Conservation (phyloP, 2,113 vertebrate genomes). For the Engystomops pustulosus region DNA sequence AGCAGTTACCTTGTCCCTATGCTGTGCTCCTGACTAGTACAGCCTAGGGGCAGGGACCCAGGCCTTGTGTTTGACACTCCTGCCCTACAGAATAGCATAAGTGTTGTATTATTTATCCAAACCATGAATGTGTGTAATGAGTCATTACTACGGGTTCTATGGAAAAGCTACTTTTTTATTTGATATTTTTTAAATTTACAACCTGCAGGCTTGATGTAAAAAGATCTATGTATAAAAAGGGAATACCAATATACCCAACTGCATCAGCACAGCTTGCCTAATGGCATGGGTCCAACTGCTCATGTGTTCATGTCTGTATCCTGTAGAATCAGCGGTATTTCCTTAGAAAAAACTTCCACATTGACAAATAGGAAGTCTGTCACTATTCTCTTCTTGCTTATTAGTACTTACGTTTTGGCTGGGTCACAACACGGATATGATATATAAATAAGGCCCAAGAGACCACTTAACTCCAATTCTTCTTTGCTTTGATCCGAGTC, state of each 20-base stretch:
- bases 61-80: too few relatives aligned
- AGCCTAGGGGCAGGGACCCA: too few relatives aligned
- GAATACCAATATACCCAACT: too few relatives aligned
- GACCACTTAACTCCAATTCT: background rate
- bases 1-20: too few relatives aligned
- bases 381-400: background rate
- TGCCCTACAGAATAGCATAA: too few relatives aligned
- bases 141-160: too few relatives aligned
- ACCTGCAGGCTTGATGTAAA: background rate
- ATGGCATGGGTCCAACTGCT: background rate
- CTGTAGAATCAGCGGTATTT: background rate
- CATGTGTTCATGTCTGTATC: background rate
- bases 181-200: too few relatives aligned
- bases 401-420: background rate
- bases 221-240: too few relatives aligned
- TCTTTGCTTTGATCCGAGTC: background rate
- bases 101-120: too few relatives aligned
- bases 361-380: background rate
- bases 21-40: too few relatives aligned
- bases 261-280: background rate
- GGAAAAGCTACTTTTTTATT: too few relatives aligned
- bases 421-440: background rate
- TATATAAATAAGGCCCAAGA: constrained; percentile 25
- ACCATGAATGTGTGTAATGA: too few relatives aligned
- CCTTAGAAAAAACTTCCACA: background rate